Evolutionary conservation across 2,888 invertebrate species (phyloP).

Genomic region (Anoncus sp.): DNA sequence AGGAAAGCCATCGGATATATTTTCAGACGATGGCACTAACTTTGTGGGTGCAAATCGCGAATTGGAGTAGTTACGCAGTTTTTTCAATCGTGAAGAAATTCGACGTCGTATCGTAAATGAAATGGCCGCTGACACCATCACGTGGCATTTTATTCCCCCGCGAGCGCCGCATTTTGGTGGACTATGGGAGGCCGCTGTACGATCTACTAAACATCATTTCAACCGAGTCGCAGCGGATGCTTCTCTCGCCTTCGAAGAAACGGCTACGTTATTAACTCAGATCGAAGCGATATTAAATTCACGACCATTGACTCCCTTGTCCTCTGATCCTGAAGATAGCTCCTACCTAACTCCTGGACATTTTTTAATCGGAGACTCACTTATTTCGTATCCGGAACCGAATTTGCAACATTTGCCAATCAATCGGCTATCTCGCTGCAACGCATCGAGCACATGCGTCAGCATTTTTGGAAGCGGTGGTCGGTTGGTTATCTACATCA

Average conservation of each 20-base stretch:
- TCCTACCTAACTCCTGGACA: constrained; percentile 35
- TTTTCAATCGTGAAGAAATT: constrained; percentile 7
- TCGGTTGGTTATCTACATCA: constrained; percentile 19
- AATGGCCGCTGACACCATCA: background rate
- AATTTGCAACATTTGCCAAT: background rate
- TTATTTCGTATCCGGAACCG: constrained; percentile 22
- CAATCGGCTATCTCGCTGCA: constrained; percentile 31
- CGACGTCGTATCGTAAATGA: constrained; percentile 5
- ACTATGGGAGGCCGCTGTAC: constrained; percentile 42
- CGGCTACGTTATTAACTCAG: constrained; percentile 1
- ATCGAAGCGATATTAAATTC: constrained; percentile 48
- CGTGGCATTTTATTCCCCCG: constrained; percentile 39
- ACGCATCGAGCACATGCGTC: constrained; percentile 17
- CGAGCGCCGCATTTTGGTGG: constrained; percentile 34
- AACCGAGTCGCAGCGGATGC: background rate
- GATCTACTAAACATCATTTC: constrained; percentile 25
- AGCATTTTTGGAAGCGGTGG: constrained; percentile 40
- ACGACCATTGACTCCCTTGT: constrained; percentile 10
- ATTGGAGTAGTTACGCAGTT: constrained; percentile 38
- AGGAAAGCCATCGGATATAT: constrained; percentile 61
- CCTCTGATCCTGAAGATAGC: constrained; percentile 41
- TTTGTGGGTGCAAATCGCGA: constrained; percentile 66
- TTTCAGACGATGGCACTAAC: constrained; percentile 69
- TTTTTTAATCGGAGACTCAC: constrained; percentile 38
- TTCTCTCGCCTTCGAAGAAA: constrained; percentile 23